Percentiles rank a stretch among this genome's conserved stretches.
Evolutionary conservation across 2,888 invertebrate species (phyloP).

Genomic region (Drosophila histrio): DNA sequence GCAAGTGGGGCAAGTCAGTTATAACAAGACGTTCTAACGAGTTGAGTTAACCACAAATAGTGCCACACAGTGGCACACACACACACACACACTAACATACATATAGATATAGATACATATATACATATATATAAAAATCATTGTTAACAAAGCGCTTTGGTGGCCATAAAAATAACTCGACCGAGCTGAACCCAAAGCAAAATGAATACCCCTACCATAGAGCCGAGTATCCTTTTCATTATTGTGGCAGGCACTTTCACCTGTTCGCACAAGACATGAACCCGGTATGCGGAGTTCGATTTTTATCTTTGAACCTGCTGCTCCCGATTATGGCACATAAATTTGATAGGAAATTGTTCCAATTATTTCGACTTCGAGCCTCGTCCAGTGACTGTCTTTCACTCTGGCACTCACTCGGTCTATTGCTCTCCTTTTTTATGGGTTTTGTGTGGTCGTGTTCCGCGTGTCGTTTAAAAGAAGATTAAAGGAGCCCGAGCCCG

Average conservation of each 20-base stretch:
- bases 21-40: conserved; percentile 70
- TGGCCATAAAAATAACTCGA: conserved; percentile 72
- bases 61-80: conserved; percentile 50
- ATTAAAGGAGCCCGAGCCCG: conserved; percentile 70
- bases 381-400: conserved; percentile 20
- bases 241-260: conserved; percentile 68
- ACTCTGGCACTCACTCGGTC: conserved; percentile 23
- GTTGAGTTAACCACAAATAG: conserved; percentile 72
- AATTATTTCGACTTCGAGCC: conserved; percentile 65
- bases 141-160: conserved; percentile 77
- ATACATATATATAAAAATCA: conserved; percentile 67
- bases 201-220: conserved; percentile 4
- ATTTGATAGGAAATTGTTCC: conserved; percentile 79
- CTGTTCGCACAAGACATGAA: conserved; percentile 58
- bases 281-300: conserved; percentile 66
- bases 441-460: conserved; percentile 76
- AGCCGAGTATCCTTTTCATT: conserved; percentile 49
- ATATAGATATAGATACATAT: conserved; percentile 33
- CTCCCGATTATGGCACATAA: conserved; percentile 79
- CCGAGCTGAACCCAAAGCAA: conserved; percentile 14
- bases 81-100: conserved; percentile 4
- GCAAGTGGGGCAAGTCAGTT: conserved; percentile 37
- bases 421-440: conserved; percentile 60
- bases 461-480: conserved; percentile 68
- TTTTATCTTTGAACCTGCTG: conserved; percentile 79